These are phyloP conservation scores for Pseudochirops cupreus DNA, from an alignment of 2,797 vertebrate genomes.

Conservation along the genomic window DNA sequence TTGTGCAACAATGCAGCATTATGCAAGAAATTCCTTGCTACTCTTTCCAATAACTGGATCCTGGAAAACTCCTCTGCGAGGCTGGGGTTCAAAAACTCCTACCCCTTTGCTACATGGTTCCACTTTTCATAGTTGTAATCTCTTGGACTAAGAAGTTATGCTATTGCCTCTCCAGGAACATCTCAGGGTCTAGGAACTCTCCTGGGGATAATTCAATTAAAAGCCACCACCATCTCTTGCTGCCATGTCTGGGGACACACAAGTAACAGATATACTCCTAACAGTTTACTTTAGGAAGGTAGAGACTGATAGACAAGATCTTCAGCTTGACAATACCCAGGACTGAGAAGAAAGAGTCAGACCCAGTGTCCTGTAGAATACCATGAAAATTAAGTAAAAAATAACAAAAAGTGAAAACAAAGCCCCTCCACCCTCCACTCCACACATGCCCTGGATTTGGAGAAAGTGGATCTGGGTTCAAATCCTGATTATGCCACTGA, in stretches of 20 bases:
- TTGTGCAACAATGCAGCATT: background rate
- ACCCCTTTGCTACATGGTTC: background rate
- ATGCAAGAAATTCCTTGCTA: background rate
- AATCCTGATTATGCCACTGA: background rate
- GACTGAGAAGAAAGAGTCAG: slow-evolving; percentile 21
- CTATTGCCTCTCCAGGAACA: background rate
- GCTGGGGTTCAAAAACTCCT: background rate
- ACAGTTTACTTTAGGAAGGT: background rate
- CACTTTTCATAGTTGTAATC: background rate
- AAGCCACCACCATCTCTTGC: background rate
- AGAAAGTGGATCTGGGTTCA: background rate
- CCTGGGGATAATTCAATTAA: background rate
- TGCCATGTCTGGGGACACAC: background rate
- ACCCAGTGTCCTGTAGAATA: background rate
- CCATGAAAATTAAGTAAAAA: background rate
- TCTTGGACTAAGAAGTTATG: background rate
- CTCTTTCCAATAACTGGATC: background rate
- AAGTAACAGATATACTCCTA: background rate
- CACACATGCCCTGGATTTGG: background rate
- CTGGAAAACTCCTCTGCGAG: background rate
- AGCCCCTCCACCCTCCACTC: too few relatives aligned
- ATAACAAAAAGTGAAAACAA: background rate
- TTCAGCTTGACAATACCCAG: background rate
- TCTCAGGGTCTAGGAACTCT: background rate
- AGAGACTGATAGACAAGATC: background rate